These are phyloP conservation scores for Frankliniella fusca DNA, from an alignment of 2,888 invertebrate species.

Conservation along the genomic window DNA sequence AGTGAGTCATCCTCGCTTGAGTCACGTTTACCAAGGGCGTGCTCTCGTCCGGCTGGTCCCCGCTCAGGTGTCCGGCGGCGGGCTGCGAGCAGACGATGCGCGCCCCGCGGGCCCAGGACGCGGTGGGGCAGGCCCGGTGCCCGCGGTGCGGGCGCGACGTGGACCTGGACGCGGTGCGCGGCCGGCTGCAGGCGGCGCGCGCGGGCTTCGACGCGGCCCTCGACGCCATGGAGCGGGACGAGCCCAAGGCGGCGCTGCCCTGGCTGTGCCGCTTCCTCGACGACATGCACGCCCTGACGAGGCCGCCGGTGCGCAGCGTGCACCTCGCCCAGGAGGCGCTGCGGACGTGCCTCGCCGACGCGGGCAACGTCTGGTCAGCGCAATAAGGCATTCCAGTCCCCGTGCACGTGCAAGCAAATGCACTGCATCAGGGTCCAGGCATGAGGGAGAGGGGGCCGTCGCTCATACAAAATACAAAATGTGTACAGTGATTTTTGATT, in stretches of 20 bases:
- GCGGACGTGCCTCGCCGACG: constrained; percentile 52
- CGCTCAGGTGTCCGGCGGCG: constrained; percentile 52
- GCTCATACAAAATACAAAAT: too few species aligned
- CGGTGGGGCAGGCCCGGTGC: neutral
- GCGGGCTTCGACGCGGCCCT: constrained; percentile 39
- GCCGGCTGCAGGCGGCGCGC: constrained; percentile 39
- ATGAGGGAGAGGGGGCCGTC: too few species aligned
- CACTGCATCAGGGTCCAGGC: too few species aligned
- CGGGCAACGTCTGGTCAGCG: neutral
- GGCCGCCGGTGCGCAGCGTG: constrained; percentile 62
- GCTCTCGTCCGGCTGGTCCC: too few species aligned
- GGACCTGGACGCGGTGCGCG: constrained; percentile 34
- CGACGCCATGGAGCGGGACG: constrained; percentile 53
- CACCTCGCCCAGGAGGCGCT: constrained; percentile 68
- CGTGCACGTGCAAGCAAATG: too few species aligned
- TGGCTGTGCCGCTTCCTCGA: constrained; percentile 51
- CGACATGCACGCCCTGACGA: constrained; percentile 37
- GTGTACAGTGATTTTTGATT: too few species aligned
- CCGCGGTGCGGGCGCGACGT: constrained; percentile 9
- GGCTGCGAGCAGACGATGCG: constrained; percentile 48
- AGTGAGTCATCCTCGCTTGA: too few species aligned
- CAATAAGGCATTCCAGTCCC: neutral
- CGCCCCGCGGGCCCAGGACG: constrained; percentile 5
- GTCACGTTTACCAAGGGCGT: too few species aligned
- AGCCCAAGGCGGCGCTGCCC: constrained; percentile 51